Base-by-base conservation (phyloP, 2,888 invertebrate genomes). In the Polydesmus complanatus region DNA sequence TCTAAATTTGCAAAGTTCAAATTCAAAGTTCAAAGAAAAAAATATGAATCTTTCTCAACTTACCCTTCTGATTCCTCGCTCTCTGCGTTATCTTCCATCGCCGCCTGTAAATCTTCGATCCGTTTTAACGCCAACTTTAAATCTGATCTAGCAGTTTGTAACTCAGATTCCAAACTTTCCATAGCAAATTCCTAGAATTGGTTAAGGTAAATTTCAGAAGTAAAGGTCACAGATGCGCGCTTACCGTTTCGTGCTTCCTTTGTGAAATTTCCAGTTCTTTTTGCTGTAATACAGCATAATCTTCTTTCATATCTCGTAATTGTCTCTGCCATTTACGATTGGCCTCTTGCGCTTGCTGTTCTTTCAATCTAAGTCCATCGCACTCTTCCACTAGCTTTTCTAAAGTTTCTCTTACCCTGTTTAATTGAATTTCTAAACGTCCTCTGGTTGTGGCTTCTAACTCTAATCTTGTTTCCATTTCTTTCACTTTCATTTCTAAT, bases 21-120 rank as follows among this genome's bases (percentile, higher is more conserved):
- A 52, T 26, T n/a, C 27, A 14, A 23, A 21, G 51, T 22, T 19
- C 23, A n/a, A 54, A 8, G 3, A 22, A 54, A 54, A 21, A 25
- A 54, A 3, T 3, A 23, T 27, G n/a, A 49, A 3, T 11, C 21
- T 19, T 18, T 23, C 14, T 8, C 11, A 49, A 52, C 27, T 58
- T 22, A 62, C 58, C 62, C 49, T 54, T 54, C 62, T 19, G 58
- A 48, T 19, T 54, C 62, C 11, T 67, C 67, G 19, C 65, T 66
- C 26, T 66, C 71, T 59, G 72, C 65, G 58, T 72, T 73, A 22
- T 74, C 92, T 67, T 92, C 90, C 73, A 95, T 88, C 64, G 93
- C 94, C 69, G 88, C 85, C 72, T 94, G 94, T 65, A 96, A 77
- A 71, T 93, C 93, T 54, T 91, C 84, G 67, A 94, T 93, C 63